These are phyloP conservation scores for Spisula subtruncata DNA, from an alignment of 2,888 invertebrate species.

Conservation along the genomic window DNA sequence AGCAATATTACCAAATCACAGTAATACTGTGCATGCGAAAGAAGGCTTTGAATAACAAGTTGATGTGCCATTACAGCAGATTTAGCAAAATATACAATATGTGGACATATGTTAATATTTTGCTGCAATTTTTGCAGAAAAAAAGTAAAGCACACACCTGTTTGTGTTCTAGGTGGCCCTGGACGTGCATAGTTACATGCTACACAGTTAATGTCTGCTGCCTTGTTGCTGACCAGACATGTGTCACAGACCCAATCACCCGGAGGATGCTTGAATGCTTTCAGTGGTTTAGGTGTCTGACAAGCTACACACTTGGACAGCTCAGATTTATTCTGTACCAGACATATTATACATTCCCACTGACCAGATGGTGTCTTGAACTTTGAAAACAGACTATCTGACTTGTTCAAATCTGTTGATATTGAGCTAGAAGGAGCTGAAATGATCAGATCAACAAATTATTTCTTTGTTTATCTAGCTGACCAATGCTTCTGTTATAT, in stretches of 20 bases:
- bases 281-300: slow-evolving; percentile 82
- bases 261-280: slow-evolving; percentile 76
- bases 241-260: slow-evolving; percentile 83
- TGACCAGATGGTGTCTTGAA: slow-evolving; percentile 77
- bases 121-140: too few species aligned
- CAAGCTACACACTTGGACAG: slow-evolving; percentile 83
- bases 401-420: slow-evolving; percentile 18
- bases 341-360: slow-evolving; percentile 85
- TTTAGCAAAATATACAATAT: too few species aligned
- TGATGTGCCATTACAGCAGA: too few species aligned
- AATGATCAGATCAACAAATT: background rate
- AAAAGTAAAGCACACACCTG: slow-evolving; percentile 48
- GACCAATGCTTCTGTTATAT: too few species aligned
- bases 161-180: slow-evolving; percentile 70
- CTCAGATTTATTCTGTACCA: slow-evolving; percentile 79
- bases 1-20: too few species aligned
- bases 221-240: slow-evolving; percentile 81
- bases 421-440: slow-evolving; percentile 21
- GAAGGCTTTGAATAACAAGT: too few species aligned
- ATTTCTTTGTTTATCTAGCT: too few species aligned
- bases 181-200: slow-evolving; percentile 85
- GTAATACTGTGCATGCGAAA: too few species aligned
- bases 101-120: too few species aligned
- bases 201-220: slow-evolving; percentile 77
- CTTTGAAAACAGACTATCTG: slow-evolving; percentile 59